Conservation (phyloP, 2,888 invertebrate species). For the Busseola fusca region DNA sequence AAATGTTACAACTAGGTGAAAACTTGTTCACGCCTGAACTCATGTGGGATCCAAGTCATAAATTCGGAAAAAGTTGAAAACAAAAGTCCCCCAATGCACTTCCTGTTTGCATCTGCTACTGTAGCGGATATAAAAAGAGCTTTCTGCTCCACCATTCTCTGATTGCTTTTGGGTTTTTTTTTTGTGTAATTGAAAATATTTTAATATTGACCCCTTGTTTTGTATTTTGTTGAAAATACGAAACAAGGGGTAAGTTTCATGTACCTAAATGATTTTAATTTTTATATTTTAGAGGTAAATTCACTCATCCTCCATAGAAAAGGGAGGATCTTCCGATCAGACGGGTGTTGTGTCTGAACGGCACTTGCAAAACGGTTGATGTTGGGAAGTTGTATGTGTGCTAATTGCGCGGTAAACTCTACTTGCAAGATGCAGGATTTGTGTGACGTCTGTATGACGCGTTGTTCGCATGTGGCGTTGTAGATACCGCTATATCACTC, state of each 20-base stretch:
- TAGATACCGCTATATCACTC: no score
- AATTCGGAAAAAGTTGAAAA: slow-evolving; percentile 73
- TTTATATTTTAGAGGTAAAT: no score
- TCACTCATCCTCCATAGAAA: no score
- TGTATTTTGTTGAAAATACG: slow-evolving; percentile 13
- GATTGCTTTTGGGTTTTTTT: slow-evolving; percentile 60
- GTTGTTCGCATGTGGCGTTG: no score
- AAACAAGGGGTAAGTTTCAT: slow-evolving; percentile 3
- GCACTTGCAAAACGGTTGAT: no score
- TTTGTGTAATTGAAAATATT: slow-evolving; percentile 54
- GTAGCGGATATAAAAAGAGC: slow-evolving; percentile 55
- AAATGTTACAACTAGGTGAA: slow-evolving; percentile 72
- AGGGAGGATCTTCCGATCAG: no score
- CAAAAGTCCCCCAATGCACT: slow-evolving; percentile 70
- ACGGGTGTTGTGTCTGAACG: no score
- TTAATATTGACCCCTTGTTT: slow-evolving; percentile 37
- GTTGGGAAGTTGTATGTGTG: no score
- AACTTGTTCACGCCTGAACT: slow-evolving; percentile 73
- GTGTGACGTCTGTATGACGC: no score
- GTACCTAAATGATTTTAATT: slow-evolving; percentile 12
- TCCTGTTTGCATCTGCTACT: slow-evolving; percentile 65
- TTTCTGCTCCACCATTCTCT: slow-evolving; percentile 57
- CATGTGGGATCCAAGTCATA: slow-evolving; percentile 74
- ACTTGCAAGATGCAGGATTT: no score
- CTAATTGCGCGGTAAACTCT: no score